phyloP scores from a whole-genome alignment of 92 coral and sea anemone species.

The Actinernus sp. region DNA sequence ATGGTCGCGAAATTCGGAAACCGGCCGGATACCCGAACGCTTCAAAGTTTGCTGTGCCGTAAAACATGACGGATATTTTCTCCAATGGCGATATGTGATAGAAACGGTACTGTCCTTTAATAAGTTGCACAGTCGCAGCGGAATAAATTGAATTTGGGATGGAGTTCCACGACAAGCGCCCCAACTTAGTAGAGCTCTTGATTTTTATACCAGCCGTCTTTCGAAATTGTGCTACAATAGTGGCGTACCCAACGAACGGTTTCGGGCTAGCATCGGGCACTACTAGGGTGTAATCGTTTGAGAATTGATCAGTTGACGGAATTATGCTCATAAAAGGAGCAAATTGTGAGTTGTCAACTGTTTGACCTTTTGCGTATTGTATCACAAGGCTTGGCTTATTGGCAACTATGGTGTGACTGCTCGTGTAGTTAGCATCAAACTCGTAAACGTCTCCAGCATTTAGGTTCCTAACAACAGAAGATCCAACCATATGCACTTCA shows the following conservation, averaged over 20 bases:
- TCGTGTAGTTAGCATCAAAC: constrained; percentile 19
- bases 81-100: constrained; percentile 74
- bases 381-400: constrained; percentile 76
- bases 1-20: constrained; percentile 33
- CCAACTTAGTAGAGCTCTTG: background rate
- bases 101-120: constrained; percentile 59
- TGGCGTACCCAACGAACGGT: constrained; percentile 13
- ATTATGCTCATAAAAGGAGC: constrained; percentile 85
- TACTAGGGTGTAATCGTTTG: constrained; percentile 78
- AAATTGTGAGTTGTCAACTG: background rate
- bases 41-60: constrained; percentile 49
- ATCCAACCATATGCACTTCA: constrained; percentile 17
- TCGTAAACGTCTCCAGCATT: constrained; percentile 54
- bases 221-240: background rate
- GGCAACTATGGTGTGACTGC: constrained; percentile 54
- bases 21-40: constrained; percentile 86
- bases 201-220: constrained; percentile 1
- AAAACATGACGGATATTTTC: constrained; percentile 65
- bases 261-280: constrained; percentile 26
- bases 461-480: background rate
- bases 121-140: constrained; percentile 27
- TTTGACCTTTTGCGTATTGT: constrained; percentile 69
- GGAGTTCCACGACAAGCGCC: constrained; percentile 1
- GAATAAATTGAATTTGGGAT: constrained; percentile 41
- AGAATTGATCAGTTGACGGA: constrained; percentile 70